Base-by-base conservation (phyloP, 2,888 invertebrate genomes). In the Platypus cylindrus region DNA sequence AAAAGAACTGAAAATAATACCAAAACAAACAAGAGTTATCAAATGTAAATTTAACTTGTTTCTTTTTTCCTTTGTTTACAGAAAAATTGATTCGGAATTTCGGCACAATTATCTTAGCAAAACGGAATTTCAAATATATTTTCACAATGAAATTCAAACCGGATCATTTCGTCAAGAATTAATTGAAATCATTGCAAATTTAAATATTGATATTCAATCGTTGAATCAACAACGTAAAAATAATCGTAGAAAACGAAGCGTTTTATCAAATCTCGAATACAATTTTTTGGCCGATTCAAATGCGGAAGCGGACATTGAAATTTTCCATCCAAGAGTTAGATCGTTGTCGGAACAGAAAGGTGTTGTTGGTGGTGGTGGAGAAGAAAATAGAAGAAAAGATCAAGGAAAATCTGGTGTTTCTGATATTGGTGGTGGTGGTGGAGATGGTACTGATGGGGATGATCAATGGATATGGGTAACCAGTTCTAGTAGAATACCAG, bases 391-490 rank as follows among this genome's bases (percentile, higher is more conserved):
- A 17, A 43, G 40, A 25, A 38, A 61, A 68, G 38, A 41, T 14
- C 35, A 35, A 17, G 42, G 40, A 25, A 66, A 66, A 38, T 72
- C 71, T 0, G 77, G 75, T 0, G 64, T 67, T 3, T 75, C 75
- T 46, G 75, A 77, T 0, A 71, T 75, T 0, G 75, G 76, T 1
- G 75, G 78, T 1, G 80, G n/a, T n/a, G n/a, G 77, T n/a, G 75
- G 77, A 0, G 72, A 75, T 0, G 75, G 76, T 1, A 75, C 78
- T 1, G 80, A n/a, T n/a, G n/a, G 77, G 0, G 80, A 77, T 2
- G 80, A 82, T 47, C 76, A 78, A 15, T 85, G 84, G 84, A 78
- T 87, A 45, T 87, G 86, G 80, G 61, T 89, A 45, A 85, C 86
- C 35, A 81, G 84, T 43, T 84, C 85, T 51, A 85, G 86, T 20